A percentile compares a stretch with the other conserved stretches of the same genome.
These are phyloP conservation scores for Anoplolepis gracilipes DNA, from an alignment of 1,140 invertebrate species.

Conservation along the genomic window DNA sequence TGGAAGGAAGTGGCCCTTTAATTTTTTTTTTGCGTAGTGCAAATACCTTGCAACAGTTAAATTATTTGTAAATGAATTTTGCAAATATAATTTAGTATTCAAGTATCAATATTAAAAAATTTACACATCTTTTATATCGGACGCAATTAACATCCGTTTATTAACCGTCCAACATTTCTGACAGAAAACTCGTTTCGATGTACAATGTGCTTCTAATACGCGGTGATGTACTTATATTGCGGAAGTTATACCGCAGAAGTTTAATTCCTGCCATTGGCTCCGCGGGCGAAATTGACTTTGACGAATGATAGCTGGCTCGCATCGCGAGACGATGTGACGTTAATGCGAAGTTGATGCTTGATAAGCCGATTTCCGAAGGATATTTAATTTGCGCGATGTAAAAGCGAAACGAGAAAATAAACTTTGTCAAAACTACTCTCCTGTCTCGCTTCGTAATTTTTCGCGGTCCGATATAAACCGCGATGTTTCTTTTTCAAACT, in stretches of 20 bases:
- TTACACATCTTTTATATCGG: too few species aligned
- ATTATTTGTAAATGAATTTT: too few species aligned
- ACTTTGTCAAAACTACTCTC: slow-evolving; percentile 14
- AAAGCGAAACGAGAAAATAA: slow-evolving; percentile 19
- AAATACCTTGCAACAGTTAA: too few species aligned
- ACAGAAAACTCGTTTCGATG: slow-evolving; percentile 17
- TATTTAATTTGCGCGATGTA: slow-evolving; percentile 47
- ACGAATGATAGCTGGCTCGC: slow-evolving; percentile 43
- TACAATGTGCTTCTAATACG: slow-evolving; percentile 25
- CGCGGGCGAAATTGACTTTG: slow-evolving; percentile 50
- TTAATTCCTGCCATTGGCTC: slow-evolving; percentile 43
- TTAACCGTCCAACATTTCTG: background rate
- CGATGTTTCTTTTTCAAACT: background rate
- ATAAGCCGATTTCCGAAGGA: slow-evolving; percentile 42
- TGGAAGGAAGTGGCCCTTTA: too few species aligned
- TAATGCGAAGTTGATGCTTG: slow-evolving; percentile 57
- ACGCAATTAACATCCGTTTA: too few species aligned
- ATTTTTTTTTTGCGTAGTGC: too few species aligned
- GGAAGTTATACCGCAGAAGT: slow-evolving; percentile 47
- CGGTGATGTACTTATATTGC: slow-evolving; percentile 38
- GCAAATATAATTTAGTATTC: too few species aligned
- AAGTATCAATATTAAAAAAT: too few species aligned
- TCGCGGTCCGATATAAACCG: background rate
- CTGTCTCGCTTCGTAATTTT: background rate
- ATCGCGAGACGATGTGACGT: slow-evolving; percentile 39